Percentiles rank a stretch among this genome's conserved stretches.
These are phyloP conservation scores for Cerceris rybyensis DNA, from an alignment of 2,888 invertebrate species.

Conservation along the genomic window DNA sequence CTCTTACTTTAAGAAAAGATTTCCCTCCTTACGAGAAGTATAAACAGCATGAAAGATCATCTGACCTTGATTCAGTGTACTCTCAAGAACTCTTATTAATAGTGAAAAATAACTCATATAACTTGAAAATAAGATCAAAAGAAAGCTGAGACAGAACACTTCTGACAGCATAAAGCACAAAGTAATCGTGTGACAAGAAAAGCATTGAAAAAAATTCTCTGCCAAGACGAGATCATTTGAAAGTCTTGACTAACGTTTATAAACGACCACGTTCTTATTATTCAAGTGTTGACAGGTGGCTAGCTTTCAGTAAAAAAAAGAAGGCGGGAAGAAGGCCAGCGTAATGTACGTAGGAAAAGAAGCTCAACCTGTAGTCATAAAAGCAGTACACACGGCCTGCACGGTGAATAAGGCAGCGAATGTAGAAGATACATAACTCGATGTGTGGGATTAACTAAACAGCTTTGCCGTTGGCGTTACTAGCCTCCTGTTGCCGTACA, in stretches of 20 bases:
- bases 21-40: too few relatives aligned
- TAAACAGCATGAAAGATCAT: too few relatives aligned
- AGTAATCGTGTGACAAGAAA: not conserved
- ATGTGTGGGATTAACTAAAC: not conserved
- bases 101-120: not conserved
- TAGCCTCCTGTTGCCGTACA: constrained; percentile 2
- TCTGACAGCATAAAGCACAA: not conserved
- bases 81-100: too few relatives aligned
- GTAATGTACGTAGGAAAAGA: not conserved
- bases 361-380: not conserved
- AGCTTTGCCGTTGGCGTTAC: not conserved
- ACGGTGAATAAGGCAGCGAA: too few relatives aligned
- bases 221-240: constrained; percentile 31
- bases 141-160: not conserved
- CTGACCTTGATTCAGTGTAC: too few relatives aligned
- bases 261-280: constrained; percentile 10
- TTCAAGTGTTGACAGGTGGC: constrained; percentile 43
- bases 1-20: too few relatives aligned
- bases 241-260: constrained; percentile 21
- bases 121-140: not conserved
- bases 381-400: too few relatives aligned
- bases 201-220: constrained; percentile 5
- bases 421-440: not conserved
- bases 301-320: constrained; percentile 20
- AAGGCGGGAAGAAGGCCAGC: not conserved